A percentile compares a stretch with the other conserved stretches of the same genome.
These are phyloP conservation scores for Strigops habroptila DNA, from an alignment of 2,113 vertebrate genomes.

Conservation along the genomic window DNA sequence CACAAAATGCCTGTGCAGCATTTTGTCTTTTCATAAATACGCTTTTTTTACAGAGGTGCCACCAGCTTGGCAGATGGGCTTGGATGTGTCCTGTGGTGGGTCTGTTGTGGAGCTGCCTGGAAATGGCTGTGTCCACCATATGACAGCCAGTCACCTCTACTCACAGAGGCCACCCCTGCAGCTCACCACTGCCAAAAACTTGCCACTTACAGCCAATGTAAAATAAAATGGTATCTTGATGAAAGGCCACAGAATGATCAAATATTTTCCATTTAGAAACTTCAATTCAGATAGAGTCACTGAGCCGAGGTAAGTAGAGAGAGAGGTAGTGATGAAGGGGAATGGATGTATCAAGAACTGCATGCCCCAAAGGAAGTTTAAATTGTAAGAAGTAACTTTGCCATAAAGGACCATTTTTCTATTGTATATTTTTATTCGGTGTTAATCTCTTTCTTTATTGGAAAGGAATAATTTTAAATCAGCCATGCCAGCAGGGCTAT, in stretches of 20 bases:
- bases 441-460: neutral
- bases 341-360: neutral
- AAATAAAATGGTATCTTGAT: neutral
- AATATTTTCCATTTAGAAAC: neutral
- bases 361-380: neutral
- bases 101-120: rapidly evolving
- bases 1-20: neutral
- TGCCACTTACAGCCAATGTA: neutral
- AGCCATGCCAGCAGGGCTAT: neutral
- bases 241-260: neutral
- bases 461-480: neutral
- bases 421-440: neutral
- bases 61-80: neutral
- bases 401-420: neutral
- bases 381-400: neutral
- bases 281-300: neutral
- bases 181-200: neutral
- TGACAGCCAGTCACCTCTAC: neutral
- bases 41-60: neutral
- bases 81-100: neutral
- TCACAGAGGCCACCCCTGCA: neutral
- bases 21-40: neutral
- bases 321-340: neutral
- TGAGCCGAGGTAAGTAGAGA: neutral
- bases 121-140: neutral